phyloP scores from a whole-genome alignment of 1,140 invertebrate genomes.

The Drosophila sulfurigaster region DNA sequence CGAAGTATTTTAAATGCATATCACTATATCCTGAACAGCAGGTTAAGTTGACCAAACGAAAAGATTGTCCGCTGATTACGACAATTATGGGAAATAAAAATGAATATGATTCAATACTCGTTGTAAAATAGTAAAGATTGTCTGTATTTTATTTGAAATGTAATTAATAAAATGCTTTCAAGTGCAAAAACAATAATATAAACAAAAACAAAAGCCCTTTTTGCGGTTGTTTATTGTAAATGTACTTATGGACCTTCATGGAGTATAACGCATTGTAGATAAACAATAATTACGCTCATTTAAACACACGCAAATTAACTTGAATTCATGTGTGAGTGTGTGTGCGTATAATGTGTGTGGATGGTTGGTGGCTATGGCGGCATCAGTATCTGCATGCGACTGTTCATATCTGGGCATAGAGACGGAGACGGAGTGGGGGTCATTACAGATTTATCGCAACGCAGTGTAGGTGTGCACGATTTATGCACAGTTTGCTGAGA shows the following conservation, averaged over 20 bases:
- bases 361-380: slow-evolving; percentile 22
- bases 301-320: slow-evolving; percentile 79
- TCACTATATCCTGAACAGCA: too few species aligned
- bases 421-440: slow-evolving; percentile 10
- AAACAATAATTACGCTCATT: slow-evolving; percentile 81
- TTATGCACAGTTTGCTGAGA: slow-evolving; percentile 81
- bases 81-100: neutral
- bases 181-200: neutral
- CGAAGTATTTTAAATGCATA: too few species aligned
- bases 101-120: neutral
- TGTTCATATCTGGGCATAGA: slow-evolving; percentile 1
- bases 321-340: slow-evolving; percentile 23
- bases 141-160: neutral
- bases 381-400: slow-evolving; percentile 15
- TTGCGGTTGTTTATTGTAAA: slow-evolving; percentile 35
- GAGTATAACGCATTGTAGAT: slow-evolving; percentile 61
- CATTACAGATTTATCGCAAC: slow-evolving; percentile 81
- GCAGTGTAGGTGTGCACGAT: slow-evolving; percentile 79
- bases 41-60: neutral
- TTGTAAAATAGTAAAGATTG: neutral
- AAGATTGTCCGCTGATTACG: too few species aligned
- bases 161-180: slow-evolving; percentile 9
- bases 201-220: slow-evolving; percentile 15
- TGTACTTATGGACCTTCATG: slow-evolving; percentile 37
- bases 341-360: slow-evolving; percentile 12